Base-by-base conservation (phyloP, 2,113 vertebrate genomes). In the Struthidea cinerea region DNA sequence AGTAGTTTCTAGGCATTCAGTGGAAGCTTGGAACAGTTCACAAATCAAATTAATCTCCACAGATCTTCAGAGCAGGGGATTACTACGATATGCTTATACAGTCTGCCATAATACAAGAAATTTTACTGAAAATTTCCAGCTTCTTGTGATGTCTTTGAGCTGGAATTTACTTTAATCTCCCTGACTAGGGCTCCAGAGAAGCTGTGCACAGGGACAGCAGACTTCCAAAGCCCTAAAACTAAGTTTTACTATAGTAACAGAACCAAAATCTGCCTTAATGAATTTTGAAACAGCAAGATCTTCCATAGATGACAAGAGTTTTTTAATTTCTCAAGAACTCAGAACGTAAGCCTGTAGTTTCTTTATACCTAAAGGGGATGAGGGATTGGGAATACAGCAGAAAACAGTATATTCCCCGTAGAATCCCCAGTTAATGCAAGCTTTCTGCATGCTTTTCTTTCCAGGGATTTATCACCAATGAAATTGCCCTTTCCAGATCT, bases 381-480 rank as follows among this genome's bases (percentile, higher is more conserved):
- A 91, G 82, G n/a, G 41, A 65, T 15, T 85, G 1, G 70, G 74
- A 83, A 60, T 59, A 69, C 41, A 42, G 71, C 11, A 79, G 35
- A 44, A 28, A 60, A 16, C 9, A 19, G 47, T 63, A 4, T 28
- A 10, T 41, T 19, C 44, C 26, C 12, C 10, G 21, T 10, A 56
- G 70, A 42, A 41, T 85, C 20, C 46, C 17, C 49, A 46, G 52
- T 80, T 94, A 84, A 87, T 87, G 33, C 3, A 57, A 86, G 67
- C 50, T 92, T 87, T 96, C 87, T 85, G 61, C 82, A 5, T 95
- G 67, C 52, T 70, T 96, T 96, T 94, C 85, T 93, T 92, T 97
- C 68, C 80, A 98, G 98, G 95, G 97, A 95, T 95, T 94, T 97
- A 30, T 89, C 96, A 94, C 95, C 96, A 67, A 68, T 94, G 86